Evolutionary conservation across 2,113 vertebrate species (phyloP).

Genomic region (Fregetta grallaria): DNA sequence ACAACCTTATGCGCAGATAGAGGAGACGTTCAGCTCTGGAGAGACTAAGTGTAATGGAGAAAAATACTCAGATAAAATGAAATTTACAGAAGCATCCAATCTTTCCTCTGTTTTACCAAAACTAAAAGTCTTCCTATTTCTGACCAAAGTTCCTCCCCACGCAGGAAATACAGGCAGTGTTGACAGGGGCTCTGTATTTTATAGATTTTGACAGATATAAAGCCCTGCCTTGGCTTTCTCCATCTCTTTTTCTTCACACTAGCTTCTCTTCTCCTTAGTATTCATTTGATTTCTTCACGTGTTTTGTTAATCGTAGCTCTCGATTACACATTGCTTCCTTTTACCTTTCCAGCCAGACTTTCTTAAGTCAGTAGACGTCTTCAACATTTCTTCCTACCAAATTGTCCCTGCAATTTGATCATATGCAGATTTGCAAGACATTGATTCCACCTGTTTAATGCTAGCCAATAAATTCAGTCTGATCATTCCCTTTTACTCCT

Average conservation of each 20-base stretch:
- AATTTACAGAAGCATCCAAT: background rate
- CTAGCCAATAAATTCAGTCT: background rate
- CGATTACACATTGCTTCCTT: background rate
- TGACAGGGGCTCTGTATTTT: background rate
- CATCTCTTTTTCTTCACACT: background rate
- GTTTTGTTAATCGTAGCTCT: background rate
- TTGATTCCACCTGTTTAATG: background rate
- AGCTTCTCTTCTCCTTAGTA: background rate
- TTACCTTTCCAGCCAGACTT: background rate
- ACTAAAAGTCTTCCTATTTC: background rate
- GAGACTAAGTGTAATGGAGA: background rate
- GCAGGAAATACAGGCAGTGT: too few species aligned
- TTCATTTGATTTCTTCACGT: background rate
- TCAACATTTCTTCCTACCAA: background rate
- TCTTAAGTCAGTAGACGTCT: background rate
- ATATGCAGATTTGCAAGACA: background rate
- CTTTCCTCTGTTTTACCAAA: background rate
- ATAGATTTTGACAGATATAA: background rate
- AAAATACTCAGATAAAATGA: background rate
- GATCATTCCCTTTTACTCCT: background rate
- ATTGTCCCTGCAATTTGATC: background rate
- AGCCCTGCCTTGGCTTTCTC: background rate
- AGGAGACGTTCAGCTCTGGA: background rate
- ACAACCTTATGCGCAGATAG: background rate
- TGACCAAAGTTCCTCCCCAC: background rate